These are phyloP conservation scores for Harpagus bidentatus DNA, from an alignment of 2,113 vertebrate genomes.

Conservation along the genomic window DNA sequence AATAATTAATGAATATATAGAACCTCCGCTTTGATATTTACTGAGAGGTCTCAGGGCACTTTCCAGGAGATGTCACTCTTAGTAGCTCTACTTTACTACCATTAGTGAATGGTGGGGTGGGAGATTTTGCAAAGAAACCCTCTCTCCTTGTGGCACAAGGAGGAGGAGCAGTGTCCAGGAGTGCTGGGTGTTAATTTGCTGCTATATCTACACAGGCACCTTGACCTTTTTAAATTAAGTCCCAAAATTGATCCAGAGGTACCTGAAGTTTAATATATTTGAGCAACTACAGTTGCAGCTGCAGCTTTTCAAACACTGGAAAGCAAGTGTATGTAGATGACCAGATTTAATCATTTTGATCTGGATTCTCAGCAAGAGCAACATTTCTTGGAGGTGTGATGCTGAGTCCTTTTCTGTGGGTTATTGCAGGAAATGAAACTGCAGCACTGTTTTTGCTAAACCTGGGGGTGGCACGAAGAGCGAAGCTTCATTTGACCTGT, in stretches of 20 bases:
- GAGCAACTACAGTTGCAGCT: not conserved
- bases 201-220: not conserved
- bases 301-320: not conserved
- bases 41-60: not conserved
- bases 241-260: not conserved
- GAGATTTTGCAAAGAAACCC: not conserved
- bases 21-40: not conserved
- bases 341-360: not conserved
- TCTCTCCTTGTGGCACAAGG: fast-evolving
- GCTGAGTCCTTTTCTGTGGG: not conserved
- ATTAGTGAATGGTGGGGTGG: not conserved
- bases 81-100: not conserved
- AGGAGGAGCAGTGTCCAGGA: not conserved
- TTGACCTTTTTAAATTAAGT: not conserved
- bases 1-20: not conserved
- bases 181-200: not conserved
- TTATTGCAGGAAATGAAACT: not conserved
- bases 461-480: fast-evolving
- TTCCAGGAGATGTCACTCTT: not conserved
- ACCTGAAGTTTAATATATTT: not conserved
- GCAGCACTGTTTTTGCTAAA: not conserved
- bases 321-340: not conserved
- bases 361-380: not conserved
- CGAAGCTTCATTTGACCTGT: not conserved
- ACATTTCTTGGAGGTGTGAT: not conserved